Base-by-base conservation (phyloP, 2,888 invertebrate genomes). In the Sympetrum striolatum region DNA sequence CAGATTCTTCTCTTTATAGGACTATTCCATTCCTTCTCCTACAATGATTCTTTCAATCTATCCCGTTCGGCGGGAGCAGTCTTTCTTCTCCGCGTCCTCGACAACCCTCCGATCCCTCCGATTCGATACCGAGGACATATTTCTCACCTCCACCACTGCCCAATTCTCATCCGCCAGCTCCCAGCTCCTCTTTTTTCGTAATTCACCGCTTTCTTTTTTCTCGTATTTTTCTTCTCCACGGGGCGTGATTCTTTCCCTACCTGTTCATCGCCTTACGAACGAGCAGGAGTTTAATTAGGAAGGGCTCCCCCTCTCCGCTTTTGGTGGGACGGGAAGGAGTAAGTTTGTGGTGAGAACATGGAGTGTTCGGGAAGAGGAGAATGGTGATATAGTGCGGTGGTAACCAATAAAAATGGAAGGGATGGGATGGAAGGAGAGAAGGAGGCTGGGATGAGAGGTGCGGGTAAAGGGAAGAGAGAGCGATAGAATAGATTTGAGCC, bases 251-350 rank as follows among this genome's bases (percentile, higher is more conserved):
- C 53, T 53, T 82, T 82, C 58, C 37, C 82, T 82, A 82, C 82
- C 58, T 82, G 58, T 58, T 82, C 82, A 82, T 82, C 82, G 53
- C 82, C 82, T 82, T 82, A 31, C 14, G 82, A 31, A 82, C 82
- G 82, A 82, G 82, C 82, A 82, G 82, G 18, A 31, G 31, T 82
- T 82, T 82, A 82, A 82, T 82, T 82, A 82, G 82, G 58, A 82
- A 82, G 82, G 53, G 25, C 8, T 22, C 31, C 31, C 48, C n/a
- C 44, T 80, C 80, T 6, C 81, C 39, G 22, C 48, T 73, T 73
- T 25, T 25, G 25, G 31, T 73, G 73, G 73, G 25, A 73, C 25
- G 73, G 73, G 73, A 73, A 73, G 25, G 48, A 48, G 48, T 48
- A 48, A 48, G 48, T 48, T 48, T 48, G 48, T 48, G 35, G 80